Evolutionary conservation across 1,140 invertebrate species (phyloP), one percentile per base, ranked within the genome.

Genomic region (Dufourea novaeangliae): DNA sequence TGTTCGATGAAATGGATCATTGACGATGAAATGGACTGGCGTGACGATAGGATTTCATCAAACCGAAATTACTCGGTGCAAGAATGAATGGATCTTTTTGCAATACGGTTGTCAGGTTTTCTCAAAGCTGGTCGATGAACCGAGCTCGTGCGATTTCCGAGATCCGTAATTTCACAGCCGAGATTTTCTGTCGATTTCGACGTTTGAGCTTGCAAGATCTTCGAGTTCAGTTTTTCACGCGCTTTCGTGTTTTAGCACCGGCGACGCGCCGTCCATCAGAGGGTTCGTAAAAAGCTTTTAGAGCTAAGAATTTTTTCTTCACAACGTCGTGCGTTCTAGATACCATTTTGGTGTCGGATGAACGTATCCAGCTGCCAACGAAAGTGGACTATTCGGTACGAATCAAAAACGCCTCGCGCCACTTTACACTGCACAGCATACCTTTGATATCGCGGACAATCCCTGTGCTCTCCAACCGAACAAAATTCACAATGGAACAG

Each of bases 241-340:
- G n/a, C 46, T 50, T 50, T 4, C 46, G 20, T 50, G 27, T n/a
- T 5, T 20, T 29, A 7, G 5, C 27, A 34, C 27, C 25, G 20
- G 17, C 2, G 25, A 11, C 20, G 17, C 2, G 25, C 17, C 20
- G 62, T 56, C 34, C 61, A 67, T 37, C 37, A 32, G 17, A 17
- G 22, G 66, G 29, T 52, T 67, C 54, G 52, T 82, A 70, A 78
- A 82, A 83, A 73, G 54, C 74, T 82, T 82, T 82, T 67, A 82
- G 70, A 73, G 75, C 44, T 39, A 82, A 59, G 75, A 73, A 82
- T 82, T 82, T 70, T 59, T 64, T 78, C 50, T 79, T 82, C 74
- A 64, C 62, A 50, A 50, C 69, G 39, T 69, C 59, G 57, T 34
- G 37, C 50, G 56, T 39, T 70, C 59, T 46, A 83, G 52, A 84